Conservation (phyloP, 1,140 invertebrate genomes). For the Panagrolaimus sp. region DNA sequence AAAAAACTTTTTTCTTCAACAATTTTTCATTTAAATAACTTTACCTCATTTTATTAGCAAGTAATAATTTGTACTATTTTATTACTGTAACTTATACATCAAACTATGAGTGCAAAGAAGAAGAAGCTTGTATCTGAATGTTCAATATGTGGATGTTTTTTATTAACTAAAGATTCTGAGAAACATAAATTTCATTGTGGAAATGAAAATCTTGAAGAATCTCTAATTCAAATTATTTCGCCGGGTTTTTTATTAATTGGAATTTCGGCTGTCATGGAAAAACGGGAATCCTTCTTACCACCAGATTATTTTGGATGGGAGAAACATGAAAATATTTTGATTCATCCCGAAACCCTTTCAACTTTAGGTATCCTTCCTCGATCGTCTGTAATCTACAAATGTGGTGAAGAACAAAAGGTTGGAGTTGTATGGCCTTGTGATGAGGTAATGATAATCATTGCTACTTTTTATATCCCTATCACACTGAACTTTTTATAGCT, state of each 20-base stretch:
- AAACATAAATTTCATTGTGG: constrained; percentile 19
- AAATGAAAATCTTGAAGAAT: not conserved
- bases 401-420: not conserved
- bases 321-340: constrained; percentile 25
- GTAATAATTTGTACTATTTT: too few relatives aligned
- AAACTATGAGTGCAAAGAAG: constrained; percentile 16
- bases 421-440: not conserved
- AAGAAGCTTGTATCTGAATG: constrained; percentile 21
- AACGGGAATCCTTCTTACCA: constrained; percentile 18
- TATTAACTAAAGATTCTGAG: constrained; percentile 16
- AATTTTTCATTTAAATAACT: too few relatives aligned
- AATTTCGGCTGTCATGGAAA: constrained; percentile 3
- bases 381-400: not conserved
- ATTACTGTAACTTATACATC: too few relatives aligned
- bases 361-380: constrained; percentile 26
- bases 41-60: too few relatives aligned
- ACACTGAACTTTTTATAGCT: not conserved
- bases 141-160: constrained; percentile 14
- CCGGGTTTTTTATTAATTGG: constrained; percentile 9
- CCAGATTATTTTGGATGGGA: constrained; percentile 35
- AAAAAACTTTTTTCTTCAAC: too few relatives aligned
- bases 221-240: constrained; percentile 1
- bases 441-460: not conserved
- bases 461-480: not conserved
- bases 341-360: constrained; percentile 29